Evolutionary conservation across 2,888 invertebrate genomes (phyloP).

Genomic region (Cerastoderma edule): DNA sequence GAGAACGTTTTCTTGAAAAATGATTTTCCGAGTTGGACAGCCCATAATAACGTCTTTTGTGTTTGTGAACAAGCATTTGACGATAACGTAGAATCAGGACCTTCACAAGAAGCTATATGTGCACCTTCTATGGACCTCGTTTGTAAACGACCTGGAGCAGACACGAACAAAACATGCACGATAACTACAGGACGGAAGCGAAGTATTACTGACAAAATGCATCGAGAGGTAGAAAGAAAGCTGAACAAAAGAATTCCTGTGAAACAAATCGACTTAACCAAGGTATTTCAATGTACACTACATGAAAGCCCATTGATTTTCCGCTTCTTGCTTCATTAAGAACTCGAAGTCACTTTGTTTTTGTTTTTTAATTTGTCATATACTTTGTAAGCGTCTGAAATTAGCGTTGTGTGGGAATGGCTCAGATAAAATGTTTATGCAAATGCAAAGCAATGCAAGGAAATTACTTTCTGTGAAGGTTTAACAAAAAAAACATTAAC

Average conservation of each 20-base stretch:
- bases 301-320: no score
- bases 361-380: not conserved
- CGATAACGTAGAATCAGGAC: not conserved
- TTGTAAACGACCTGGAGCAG: not conserved
- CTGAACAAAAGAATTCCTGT: not conserved
- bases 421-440: not conserved
- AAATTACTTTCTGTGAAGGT: no score
- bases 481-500: no score
- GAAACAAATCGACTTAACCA: not conserved
- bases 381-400: not conserved
- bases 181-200: not conserved
- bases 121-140: not conserved
- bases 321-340: no score
- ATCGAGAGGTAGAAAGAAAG: not conserved
- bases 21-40: not conserved
- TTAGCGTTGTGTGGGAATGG: not conserved
- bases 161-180: not conserved
- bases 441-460: not conserved
- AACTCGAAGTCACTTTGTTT: no score
- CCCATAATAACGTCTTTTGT: conserved; percentile 5
- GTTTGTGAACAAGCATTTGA: conserved; percentile 17
- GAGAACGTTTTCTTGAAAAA: conserved; percentile 21
- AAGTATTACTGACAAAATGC: not conserved
- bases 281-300: no score
- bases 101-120: not conserved